These are phyloP conservation scores for Psephotus haematonotus DNA, from an alignment of 2,113 vertebrate genomes.

Conservation along the genomic window DNA sequence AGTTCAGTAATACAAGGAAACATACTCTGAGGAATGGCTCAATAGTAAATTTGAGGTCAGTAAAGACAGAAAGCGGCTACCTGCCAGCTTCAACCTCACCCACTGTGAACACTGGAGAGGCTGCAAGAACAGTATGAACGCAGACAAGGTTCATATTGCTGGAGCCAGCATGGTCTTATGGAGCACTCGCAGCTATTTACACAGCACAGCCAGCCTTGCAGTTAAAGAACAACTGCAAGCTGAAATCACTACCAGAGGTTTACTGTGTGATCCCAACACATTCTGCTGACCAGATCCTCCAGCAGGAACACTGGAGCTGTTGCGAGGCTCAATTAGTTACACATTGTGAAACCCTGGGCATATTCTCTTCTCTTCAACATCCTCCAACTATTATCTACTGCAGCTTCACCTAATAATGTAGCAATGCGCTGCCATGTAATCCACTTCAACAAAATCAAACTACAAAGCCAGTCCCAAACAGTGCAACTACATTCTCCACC, in stretches of 20 bases:
- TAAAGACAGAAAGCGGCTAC: background rate
- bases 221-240: background rate
- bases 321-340: background rate
- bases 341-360: background rate
- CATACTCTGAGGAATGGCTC: fast-evolving
- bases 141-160: background rate
- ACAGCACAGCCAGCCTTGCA: background rate
- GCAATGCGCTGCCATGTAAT: background rate
- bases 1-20: background rate
- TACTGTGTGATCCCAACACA: background rate
- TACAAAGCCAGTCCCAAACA: constrained; percentile 55
- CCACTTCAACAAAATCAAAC: constrained; percentile 34
- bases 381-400: constrained; percentile 30
- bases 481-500: constrained; percentile 51
- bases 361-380: background rate
- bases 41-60: background rate
- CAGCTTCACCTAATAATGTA: constrained; percentile 36
- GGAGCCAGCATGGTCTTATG: background rate
- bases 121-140: background rate
- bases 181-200: background rate
- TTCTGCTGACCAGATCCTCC: constrained; percentile 31
- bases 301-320: background rate
- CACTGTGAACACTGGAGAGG: background rate
- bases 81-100: background rate
- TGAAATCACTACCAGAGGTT: background rate